A percentile compares a stretch with the other conserved stretches of the same genome.
phyloP scores from a whole-genome alignment of 2,797 vertebrate species.

The Leptatherina wallacei region DNA sequence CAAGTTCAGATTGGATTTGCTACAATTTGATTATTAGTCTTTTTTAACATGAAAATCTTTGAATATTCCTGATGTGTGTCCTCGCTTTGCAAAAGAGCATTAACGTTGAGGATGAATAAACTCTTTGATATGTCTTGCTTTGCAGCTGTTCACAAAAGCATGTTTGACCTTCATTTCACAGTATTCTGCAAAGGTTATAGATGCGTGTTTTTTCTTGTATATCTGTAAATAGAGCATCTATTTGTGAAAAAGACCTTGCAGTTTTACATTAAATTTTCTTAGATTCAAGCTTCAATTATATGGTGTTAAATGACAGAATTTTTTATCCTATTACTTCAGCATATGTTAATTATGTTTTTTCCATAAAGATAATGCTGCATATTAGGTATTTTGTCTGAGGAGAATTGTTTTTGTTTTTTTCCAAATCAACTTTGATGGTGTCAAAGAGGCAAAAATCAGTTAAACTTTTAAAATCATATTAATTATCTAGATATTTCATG shows the following conservation, averaged over 20 bases:
- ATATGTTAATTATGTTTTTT: neutral
- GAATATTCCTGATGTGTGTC: conserved; percentile 1
- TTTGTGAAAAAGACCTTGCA: neutral
- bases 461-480: neutral
- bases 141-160: neutral
- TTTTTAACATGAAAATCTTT: conserved; percentile 37
- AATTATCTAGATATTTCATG: neutral
- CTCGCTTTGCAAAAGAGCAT: conserved; percentile 15
- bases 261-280: neutral
- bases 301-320: too few species aligned
- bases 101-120: conserved; percentile 25
- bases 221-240: neutral
- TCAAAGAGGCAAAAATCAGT: neutral
- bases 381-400: neutral
- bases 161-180: neutral
- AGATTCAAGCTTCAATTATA: neutral
- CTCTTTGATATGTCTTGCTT: neutral
- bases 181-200: neutral
- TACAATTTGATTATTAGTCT: conserved; percentile 18
- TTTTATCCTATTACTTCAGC: neutral
- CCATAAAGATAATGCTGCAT: neutral
- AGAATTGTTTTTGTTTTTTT: neutral
- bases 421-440: neutral
- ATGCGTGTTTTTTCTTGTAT: neutral
- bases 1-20: conserved; percentile 24